phyloP scores from a whole-genome alignment of 2,888 invertebrate genomes.

The Atrina japonica region DNA sequence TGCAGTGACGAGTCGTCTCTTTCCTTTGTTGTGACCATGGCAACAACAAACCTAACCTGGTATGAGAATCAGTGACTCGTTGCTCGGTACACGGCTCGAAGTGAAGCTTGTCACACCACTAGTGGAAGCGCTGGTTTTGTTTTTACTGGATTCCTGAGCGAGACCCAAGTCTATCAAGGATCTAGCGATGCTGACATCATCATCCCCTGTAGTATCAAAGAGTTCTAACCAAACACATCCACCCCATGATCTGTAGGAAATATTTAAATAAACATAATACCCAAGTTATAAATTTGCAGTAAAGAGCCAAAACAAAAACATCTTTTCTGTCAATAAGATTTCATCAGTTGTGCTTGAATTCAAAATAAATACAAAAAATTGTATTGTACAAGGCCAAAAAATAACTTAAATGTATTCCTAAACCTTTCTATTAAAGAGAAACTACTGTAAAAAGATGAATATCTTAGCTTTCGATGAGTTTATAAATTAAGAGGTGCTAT shows the following conservation, averaged over 20 bases:
- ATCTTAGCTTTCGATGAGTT: no score
- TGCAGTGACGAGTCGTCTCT: no score
- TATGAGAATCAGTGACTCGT: slow-evolving; percentile 20
- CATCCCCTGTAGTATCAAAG: slow-evolving; percentile 60
- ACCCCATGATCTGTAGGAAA: slow-evolving; percentile 56
- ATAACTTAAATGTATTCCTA: no score
- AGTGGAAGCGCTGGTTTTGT: slow-evolving; percentile 3
- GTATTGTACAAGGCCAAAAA: no score
- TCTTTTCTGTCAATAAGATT: not conserved
- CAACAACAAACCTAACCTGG: slow-evolving; percentile 2
- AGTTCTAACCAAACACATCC: slow-evolving; percentile 63
- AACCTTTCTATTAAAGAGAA: no score
- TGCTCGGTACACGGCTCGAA: slow-evolving; percentile 13
- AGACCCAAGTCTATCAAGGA: slow-evolving; percentile 84
- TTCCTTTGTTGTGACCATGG: no score
- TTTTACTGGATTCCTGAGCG: slow-evolving; percentile 79
- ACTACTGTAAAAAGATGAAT: no score
- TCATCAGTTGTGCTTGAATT: not conserved
- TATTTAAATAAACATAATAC: no score
- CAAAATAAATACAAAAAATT: no score
- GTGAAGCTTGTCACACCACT: slow-evolving; percentile 11
- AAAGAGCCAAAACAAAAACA: not conserved
- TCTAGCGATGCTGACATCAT: slow-evolving; percentile 84
- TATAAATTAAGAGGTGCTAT: no score
- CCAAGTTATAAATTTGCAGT: not conserved